These are phyloP conservation scores for Mactra quadrangularis DNA, from an alignment of 1,140 invertebrate genomes.

Conservation along the genomic window DNA sequence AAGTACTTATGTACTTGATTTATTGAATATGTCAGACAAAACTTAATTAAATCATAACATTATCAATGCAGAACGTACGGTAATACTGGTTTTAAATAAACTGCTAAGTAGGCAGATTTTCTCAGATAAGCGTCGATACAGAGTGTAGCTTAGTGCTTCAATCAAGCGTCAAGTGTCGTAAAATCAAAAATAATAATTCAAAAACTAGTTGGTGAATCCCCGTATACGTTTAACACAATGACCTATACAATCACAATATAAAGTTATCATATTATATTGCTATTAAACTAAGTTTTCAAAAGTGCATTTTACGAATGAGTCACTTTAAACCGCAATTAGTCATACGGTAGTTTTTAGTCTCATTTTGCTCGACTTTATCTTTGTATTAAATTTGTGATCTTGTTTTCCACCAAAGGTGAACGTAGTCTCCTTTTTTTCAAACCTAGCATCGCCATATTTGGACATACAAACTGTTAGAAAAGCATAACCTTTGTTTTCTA, in stretches of 20 bases:
- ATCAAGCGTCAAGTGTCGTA: constrained; percentile 11
- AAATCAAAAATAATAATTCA: neutral
- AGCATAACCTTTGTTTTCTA: too few species aligned
- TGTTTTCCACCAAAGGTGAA: too few species aligned
- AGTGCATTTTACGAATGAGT: constrained; percentile 39
- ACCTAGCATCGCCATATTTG: too few species aligned
- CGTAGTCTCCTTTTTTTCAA: too few species aligned
- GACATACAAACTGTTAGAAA: too few species aligned
- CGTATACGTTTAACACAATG: constrained; percentile 30
- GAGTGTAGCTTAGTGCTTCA: neutral
- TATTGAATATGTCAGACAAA: too few species aligned
- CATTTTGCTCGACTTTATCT: constrained; percentile 7
- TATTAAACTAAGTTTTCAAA: constrained; percentile 11
- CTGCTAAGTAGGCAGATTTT: neutral
- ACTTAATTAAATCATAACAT: too few species aligned
- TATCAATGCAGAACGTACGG: too few species aligned
- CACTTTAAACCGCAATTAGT: constrained; percentile 44
- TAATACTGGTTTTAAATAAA: too few species aligned
- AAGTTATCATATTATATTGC: constrained; percentile 13
- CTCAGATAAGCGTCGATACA: constrained; percentile 1
- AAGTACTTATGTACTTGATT: too few species aligned
- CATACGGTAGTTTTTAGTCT: neutral
- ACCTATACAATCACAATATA: constrained; percentile 9
- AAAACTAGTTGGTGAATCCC: constrained; percentile 11
- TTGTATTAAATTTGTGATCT: too few species aligned